These are phyloP conservation scores for Balanococcus diminutus DNA, from an alignment of 2,888 invertebrate genomes.

Conservation along the genomic window DNA sequence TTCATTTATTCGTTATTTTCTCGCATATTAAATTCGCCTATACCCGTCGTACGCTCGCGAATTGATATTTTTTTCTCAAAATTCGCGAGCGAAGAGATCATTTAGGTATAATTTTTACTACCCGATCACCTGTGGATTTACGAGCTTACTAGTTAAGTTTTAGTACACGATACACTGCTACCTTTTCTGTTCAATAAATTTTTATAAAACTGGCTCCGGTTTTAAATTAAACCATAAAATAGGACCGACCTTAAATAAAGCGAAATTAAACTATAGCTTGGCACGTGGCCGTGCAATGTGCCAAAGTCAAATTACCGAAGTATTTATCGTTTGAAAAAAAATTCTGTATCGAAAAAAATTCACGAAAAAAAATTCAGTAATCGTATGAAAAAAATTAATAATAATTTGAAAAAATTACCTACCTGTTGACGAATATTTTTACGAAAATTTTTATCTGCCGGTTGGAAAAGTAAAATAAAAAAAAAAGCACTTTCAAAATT, in stretches of 20 bases:
- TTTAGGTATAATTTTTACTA: constrained; percentile 14
- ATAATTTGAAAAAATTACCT: background rate
- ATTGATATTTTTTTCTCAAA: background rate
- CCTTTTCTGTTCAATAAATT: background rate
- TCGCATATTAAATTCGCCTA: background rate
- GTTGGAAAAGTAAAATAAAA: background rate
- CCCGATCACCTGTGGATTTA: constrained; percentile 33
- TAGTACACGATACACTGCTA: background rate
- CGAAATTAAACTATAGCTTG: background rate
- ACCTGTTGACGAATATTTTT: constrained; percentile 3
- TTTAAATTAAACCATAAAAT: constrained; percentile 13
- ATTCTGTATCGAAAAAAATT: background rate
- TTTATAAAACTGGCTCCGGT: background rate
- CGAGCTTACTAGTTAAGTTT: background rate
- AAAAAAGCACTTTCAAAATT: background rate
- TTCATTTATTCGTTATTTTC: background rate
- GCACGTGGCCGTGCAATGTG: too few relatives aligned
- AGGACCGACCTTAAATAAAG: background rate
- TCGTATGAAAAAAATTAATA: background rate
- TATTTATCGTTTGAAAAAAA: background rate
- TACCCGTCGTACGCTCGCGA: background rate
- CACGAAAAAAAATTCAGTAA: background rate
- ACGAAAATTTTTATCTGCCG: background rate
- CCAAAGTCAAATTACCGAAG: background rate
- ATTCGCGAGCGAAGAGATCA: background rate